Evolutionary conservation across 2,113 vertebrate genomes (phyloP), one percentile per base, ranked within the genome.

Genomic region (Macaca nemestrina): DNA sequence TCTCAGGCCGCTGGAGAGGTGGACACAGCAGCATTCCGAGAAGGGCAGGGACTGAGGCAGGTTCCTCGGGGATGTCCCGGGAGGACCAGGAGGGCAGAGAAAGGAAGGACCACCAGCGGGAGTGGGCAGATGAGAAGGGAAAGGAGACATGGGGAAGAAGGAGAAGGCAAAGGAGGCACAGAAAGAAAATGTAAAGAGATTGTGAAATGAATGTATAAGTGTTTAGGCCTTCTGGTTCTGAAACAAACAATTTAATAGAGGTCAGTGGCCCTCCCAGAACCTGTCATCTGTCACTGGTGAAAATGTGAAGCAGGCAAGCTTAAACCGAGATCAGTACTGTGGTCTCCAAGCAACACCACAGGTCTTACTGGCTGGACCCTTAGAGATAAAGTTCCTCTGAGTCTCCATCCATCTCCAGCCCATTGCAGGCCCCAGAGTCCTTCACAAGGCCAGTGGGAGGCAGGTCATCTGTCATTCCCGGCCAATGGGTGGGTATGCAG

Each of bases 401-500:
- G 25, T 22, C 61, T 16, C 27, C n/a, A 9, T 35, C 9, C 30
- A 14, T 1, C 40, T 76, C 20, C 16, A 70, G 30, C 17, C 4
- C 32, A 6, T 14, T 0, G 0, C 45, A 4, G 70, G 9, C 25
- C 4, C 10, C 32, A 8, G 23, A 57, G 52, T 5, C 17, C 38
- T 20, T 23, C 48, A 12, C 2, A 0, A 6, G 50, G 30, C 12
- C 32, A 20, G 25, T 7, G 0, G 18, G 2, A 5, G 1, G 22
- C 20, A 12, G 72, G 32, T 13, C 57, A 1, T 9, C 1, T 1
- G 0, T 11, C 16, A 22, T 2, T 17, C 17, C 25, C 6, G 59
- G 23, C 18, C 52, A 32, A 18, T 4, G 57, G 27, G 18, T 2
- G 1, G 1, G 1, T 0, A 2, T 6, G 0, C 35, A 50, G 40